Base-by-base conservation (phyloP, 2,888 invertebrate genomes). In the Camponotus fellah region DNA sequence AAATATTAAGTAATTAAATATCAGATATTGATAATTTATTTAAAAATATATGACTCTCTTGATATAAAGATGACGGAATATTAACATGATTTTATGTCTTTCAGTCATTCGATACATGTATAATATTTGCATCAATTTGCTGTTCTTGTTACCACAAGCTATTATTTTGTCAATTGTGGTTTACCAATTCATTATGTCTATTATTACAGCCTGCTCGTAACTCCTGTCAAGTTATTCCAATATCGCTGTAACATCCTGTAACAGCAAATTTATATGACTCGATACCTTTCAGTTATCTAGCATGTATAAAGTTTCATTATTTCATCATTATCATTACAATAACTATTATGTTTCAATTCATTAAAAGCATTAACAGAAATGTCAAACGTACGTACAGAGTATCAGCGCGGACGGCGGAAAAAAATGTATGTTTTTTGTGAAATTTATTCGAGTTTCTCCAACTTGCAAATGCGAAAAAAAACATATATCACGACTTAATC, bases 401-500 rank as follows among this genome's bases (percentile, higher is more conserved):
- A 56, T 58, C 9, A 40, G n/a, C 6, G 32, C 34, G 1, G 12
- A 21, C 32, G 34, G 69, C 34, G 68, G 12, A 60, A 79, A 79
- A 34, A 60, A 60, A 43, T 58, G 68, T 69, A 17, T 34, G 21
- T 37, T 60, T 26, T 69, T 79, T 60, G 71, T n/a, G n/a, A 53
- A 53, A 53, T 53, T 53, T 8, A 53, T 53, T 53, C 17, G 53
- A n/a, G n/a, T 53, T 21, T 60, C 17, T 34, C 14, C 34, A 58
- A 58, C 21, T 79, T 79, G 46, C 71, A 60, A 79, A 58, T 58
- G 71, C 46, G 8, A 32, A 8, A n/a, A n/a, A 58, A 79, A 79
- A 58, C 46, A 21, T 71, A 71, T 60, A 60, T 79, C 71, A 79
- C 21, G 17, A 79, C 34, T 79, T 79, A 79, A 79, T 79, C 58